Evolutionary conservation across 2,113 vertebrate species (phyloP), one percentile per base, ranked within the genome.

Genomic region (Erythrocercus mccallii): DNA sequence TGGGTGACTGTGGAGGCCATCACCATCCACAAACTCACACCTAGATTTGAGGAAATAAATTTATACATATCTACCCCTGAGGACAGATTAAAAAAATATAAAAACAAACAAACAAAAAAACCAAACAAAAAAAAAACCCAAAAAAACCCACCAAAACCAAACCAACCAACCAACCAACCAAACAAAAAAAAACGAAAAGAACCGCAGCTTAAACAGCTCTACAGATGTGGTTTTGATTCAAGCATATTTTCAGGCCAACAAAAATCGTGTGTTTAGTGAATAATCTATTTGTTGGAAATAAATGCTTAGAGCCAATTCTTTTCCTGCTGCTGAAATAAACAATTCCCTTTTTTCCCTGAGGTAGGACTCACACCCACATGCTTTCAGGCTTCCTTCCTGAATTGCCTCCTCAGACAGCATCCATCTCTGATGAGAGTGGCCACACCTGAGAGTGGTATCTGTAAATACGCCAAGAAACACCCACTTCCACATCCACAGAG

Each of bases 391-490:
- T 96, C 90, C 93, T 93, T 95, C 92, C 90, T 86, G 79, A 95
- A 86, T 90, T 92, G 79, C 79, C 77, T 95, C 80, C 72, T 96
- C 76, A 88, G 76, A 53, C 60, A 66, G 64, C 9, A 3, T 84
- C 85, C 79, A 83, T 48, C 68, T 66, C 93, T 58, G 85, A 94
- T 90, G 90, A 91, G 88, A 88, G 70, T 19, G 79, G 87, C 93
- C 95, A 94, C 95, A 96, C 94, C 95, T 93, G 87, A 96, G 76
- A 92, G 81, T 62, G 94, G 87, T 93, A 95, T 96, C 94, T 91
- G 84, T 53, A 56, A 86, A 93, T 37, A 68, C 0, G 5, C 60
- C 76, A 73, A 81, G 60, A 42, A 95, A 94, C 92, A 83, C 81
- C 74, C 92, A 94, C 81, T 58, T 89, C 50, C 53, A 44, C 35